Evolutionary conservation across 2,888 invertebrate genomes (phyloP).

Genomic region (Fragum sueziense): DNA sequence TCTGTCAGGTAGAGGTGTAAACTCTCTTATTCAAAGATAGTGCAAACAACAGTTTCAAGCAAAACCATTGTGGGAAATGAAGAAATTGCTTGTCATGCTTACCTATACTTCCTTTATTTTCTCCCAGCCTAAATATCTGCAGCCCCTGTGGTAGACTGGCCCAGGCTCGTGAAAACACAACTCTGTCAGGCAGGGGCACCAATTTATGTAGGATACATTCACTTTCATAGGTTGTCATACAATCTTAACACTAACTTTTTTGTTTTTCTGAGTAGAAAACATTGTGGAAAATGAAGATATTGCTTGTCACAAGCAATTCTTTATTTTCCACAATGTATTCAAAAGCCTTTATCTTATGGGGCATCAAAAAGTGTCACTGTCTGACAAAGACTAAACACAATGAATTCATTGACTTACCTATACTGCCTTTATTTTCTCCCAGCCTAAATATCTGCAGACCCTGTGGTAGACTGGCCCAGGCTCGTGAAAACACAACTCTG

Average conservation of each 20-base stretch:
- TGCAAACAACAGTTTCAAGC: too few species aligned
- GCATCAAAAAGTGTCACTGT: too few species aligned
- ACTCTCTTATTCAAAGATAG: too few species aligned
- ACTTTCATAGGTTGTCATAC: slow-evolving; percentile 70
- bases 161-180: slow-evolving; percentile 89
- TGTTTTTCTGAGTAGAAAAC: too few species aligned
- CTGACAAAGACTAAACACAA: too few species aligned
- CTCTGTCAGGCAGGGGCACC: slow-evolving; percentile 83
- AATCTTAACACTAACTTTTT: slow-evolving; percentile 82
- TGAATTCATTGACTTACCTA: slow-evolving; percentile 29
- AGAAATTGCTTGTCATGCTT: too few species aligned
- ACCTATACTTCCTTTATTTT: slow-evolving; percentile 33
- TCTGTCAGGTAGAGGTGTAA: slow-evolving; percentile 82
- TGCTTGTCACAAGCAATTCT: too few species aligned
- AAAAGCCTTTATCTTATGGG: too few species aligned
- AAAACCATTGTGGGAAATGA: too few species aligned
- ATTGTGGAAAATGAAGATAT: too few species aligned
- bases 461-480: slow-evolving; percentile 89
- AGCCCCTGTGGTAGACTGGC: slow-evolving; percentile 87
- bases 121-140: slow-evolving; percentile 77
- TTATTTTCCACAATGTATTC: too few species aligned
- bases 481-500: slow-evolving; percentile 88
- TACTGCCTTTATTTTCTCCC: slow-evolving; percentile 44
- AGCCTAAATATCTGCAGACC: slow-evolving; percentile 78
- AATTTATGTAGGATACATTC: slow-evolving; percentile 76